These are phyloP conservation scores for Sycophaga agraensis DNA, from an alignment of 1,140 invertebrate species.

Conservation along the genomic window DNA sequence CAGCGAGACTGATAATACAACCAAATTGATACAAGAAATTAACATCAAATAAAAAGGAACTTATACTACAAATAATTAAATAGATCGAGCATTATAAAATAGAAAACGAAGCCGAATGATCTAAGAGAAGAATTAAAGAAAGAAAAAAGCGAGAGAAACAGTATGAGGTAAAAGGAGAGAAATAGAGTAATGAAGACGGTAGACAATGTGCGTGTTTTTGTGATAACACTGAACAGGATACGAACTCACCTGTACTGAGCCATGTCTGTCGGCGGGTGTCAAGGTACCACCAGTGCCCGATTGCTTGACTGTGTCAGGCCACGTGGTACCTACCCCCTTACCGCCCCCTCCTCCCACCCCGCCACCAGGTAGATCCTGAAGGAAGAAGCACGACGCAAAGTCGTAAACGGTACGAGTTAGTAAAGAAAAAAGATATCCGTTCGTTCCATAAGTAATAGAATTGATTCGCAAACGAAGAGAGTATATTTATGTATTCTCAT, in stretches of 20 bases:
- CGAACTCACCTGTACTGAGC: conserved; percentile 85
- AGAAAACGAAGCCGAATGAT: too few species aligned
- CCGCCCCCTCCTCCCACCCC: conserved; percentile 61
- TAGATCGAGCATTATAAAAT: too few species aligned
- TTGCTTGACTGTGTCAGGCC: conserved; percentile 62
- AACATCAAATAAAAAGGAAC: too few species aligned
- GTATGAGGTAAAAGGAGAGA: too few species aligned
- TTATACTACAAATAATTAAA: too few species aligned
- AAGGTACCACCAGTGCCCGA: conserved; percentile 72
- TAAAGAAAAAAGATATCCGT: conserved; percentile 11
- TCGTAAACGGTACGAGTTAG: conserved; percentile 29
- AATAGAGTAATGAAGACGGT: too few species aligned
- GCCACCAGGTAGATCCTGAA: conserved; percentile 59
- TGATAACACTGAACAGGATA: conserved; percentile 27
- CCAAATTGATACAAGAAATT: too few species aligned
- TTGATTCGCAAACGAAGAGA: too few species aligned
- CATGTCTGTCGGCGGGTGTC: conserved; percentile 90
- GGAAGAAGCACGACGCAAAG: conserved; percentile 49
- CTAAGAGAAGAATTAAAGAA: too few species aligned
- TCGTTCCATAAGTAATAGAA: conserved; percentile 5
- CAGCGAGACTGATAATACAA: too few species aligned
- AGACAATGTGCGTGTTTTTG: conserved; percentile 16
- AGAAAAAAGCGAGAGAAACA: too few species aligned
- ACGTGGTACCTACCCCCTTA: conserved; percentile 65
- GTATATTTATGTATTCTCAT: too few species aligned